Percentiles rank a stretch among this genome's conserved stretches.
Evolutionary conservation across 2,113 vertebrate species (phyloP).

Genomic region (Rhodinocichla rosea): DNA sequence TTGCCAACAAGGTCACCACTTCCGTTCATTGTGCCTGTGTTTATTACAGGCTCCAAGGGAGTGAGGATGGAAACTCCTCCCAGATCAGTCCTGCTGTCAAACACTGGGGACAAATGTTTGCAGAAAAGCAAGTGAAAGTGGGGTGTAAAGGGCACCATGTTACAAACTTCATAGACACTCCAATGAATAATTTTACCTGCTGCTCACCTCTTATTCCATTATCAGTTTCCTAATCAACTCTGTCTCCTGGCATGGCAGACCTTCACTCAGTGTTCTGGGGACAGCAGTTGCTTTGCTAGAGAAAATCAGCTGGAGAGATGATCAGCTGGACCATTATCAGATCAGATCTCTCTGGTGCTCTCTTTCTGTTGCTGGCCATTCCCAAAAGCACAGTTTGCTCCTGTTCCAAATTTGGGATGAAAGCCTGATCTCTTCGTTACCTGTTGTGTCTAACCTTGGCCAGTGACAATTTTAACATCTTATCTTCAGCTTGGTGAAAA

Average conservation of each 20-base stretch:
- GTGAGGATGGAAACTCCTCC: neutral
- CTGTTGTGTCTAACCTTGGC: neutral
- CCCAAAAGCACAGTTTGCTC: neutral
- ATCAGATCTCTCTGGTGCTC: neutral
- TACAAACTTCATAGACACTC: neutral
- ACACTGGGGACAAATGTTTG: fast-evolving
- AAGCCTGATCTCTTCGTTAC: neutral
- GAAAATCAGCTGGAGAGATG: neutral
- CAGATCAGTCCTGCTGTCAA: neutral
- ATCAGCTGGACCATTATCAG: neutral
- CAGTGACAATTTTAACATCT: neutral
- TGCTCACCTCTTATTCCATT: neutral
- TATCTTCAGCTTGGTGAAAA: neutral
- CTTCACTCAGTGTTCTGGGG: neutral
- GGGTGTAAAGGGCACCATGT: neutral
- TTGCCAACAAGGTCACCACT: neutral
- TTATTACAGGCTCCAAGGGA: neutral
- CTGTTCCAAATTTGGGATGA: neutral
- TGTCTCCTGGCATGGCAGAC: neutral
- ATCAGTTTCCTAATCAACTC: neutral
- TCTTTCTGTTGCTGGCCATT: neutral
- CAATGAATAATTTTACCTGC: neutral
- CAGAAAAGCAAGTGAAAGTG: neutral
- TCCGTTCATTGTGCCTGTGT: constrained; percentile 50
- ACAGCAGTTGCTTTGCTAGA: neutral